Evolutionary conservation across 2,888 invertebrate species (phyloP), one percentile per base, ranked within the genome.

Genomic region (Ligdia adustata): DNA sequence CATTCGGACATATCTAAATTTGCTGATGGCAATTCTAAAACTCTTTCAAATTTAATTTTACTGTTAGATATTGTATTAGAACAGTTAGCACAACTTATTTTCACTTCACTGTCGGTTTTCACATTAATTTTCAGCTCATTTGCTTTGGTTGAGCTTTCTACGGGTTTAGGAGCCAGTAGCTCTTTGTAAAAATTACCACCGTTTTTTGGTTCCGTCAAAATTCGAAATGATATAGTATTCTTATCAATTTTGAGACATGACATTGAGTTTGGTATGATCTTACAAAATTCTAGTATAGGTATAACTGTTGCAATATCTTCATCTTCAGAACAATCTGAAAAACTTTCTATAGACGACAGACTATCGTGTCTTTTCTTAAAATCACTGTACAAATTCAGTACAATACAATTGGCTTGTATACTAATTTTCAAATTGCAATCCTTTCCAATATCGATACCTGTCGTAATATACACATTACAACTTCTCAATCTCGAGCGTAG

Each of bases 1-100:
- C 93, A 94, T 53, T 94, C 94, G 0, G 90, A 88, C 68, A 91
- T 89, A 62, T 93, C 93, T 44, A 91, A 77, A 74, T 90, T 91
- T 9, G 89, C 85, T 0, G 92, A 90, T 0, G 94, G 94, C 40
- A 94, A 71, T 44, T 93, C 93, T 48, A 94, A 74, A 62, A 94
- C 82, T 53, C 93, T 83, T 32, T 89, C 75, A 75, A 93, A 93
- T 32, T 79, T 82, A 0, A 90, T 82, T 38, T 67, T 69, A 52
- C 72, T 76, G 50, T 88, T 83, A n/a, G 90, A 78, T 24, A 92
- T 69, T n/a, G 77, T 59, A 66, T 92, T 91, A 0, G 68, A 75
- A 60, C 89, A 82, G 60, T 91, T 84, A 29, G 79, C 72, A 60
- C 86, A 82, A 13, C 82, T 60, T 43, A 91, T 71, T 55, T 82